Base-by-base conservation (phyloP, 2,888 invertebrate species). In the Bombylius discolor region DNA sequence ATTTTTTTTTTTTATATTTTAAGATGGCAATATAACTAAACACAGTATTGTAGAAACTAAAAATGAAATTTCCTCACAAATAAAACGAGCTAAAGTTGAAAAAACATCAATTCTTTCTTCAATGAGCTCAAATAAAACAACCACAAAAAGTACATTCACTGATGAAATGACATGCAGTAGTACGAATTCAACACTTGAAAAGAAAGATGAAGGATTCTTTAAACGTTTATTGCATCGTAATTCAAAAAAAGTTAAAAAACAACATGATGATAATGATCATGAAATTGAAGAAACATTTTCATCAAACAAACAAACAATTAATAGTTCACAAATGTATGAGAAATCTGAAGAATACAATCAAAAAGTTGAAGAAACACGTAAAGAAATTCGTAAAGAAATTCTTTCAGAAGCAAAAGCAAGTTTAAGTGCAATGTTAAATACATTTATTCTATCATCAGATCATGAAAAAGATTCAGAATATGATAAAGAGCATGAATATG, bases 181-280 rank as follows among this genome's bases (percentile, higher is more conserved):
- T 44, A 42, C 49, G 1, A 51, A 14, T 13, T 56, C 57, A 49
- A 56, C 58, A 31, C 36, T 46, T 49, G 60, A 61, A 12, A 65
- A 66, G 5, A 64, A 73, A 63, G 54, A 81, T 77, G 72, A 80
- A 75, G 68, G 80, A 74, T 69, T 84, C 79, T 60, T 87, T 67
- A 82, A 83, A 56, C 77, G 86, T 60, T 70, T 87, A 54, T 77
- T 86, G 48, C 76, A 84, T 47, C 78, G 86, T 62, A 82, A 83
- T 64, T 86, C 85, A 55, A 85, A 83, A 57, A 53, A 63, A 65
- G 42, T 62, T 63, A 1, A 64, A 63, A 36, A 66, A 62, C 53
- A 66, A 64, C 44, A 56, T 36, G 61, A 61, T 6, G 62, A 62
- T 48, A 58, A 58, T 56, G 60, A 60, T 51, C 55, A 14, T 47